Evolutionary conservation across 2,888 invertebrate genomes (phyloP).

Genomic region (Aquatica leii): DNA sequence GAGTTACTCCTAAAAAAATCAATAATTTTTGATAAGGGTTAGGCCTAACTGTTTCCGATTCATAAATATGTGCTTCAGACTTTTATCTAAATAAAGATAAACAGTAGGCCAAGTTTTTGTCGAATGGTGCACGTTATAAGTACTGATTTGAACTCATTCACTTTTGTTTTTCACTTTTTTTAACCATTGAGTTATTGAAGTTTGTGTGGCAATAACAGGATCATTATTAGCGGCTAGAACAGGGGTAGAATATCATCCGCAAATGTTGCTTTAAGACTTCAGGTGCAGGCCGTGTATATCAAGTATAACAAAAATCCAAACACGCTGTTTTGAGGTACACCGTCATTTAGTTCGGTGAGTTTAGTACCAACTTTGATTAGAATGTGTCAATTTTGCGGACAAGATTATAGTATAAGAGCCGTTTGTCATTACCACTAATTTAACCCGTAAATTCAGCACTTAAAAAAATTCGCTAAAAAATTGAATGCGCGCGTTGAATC

Average conservation of each 20-base stretch:
- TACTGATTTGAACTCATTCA: constrained; percentile 21
- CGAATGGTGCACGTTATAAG: constrained; percentile 18
- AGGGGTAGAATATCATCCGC: too few species aligned
- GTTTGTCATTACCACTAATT: too few species aligned
- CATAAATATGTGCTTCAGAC: not conserved
- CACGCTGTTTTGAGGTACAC: too few species aligned
- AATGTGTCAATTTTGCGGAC: too few species aligned
- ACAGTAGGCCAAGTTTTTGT: not conserved
- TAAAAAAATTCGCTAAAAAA: too few species aligned
- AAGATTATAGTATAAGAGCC: not conserved
- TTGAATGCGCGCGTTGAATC: too few species aligned
- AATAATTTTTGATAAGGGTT: not conserved
- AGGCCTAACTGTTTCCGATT: too few species aligned
- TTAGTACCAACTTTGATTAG: not conserved
- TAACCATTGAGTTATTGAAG: constrained; percentile 9
- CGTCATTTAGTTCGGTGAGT: constrained; percentile 5
- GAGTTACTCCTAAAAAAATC: not conserved
- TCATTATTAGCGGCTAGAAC: too few species aligned
- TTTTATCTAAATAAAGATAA: not conserved
- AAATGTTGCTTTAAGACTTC: too few species aligned
- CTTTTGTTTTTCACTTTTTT: constrained; percentile 14
- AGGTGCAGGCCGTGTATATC: too few species aligned
- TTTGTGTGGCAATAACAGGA: constrained; percentile 14
- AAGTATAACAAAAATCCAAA: too few species aligned
- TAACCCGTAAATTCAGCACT: too few species aligned